These are phyloP conservation scores for Lasioglossum morio DNA, from an alignment of 2,888 invertebrate species.

Conservation along the genomic window DNA sequence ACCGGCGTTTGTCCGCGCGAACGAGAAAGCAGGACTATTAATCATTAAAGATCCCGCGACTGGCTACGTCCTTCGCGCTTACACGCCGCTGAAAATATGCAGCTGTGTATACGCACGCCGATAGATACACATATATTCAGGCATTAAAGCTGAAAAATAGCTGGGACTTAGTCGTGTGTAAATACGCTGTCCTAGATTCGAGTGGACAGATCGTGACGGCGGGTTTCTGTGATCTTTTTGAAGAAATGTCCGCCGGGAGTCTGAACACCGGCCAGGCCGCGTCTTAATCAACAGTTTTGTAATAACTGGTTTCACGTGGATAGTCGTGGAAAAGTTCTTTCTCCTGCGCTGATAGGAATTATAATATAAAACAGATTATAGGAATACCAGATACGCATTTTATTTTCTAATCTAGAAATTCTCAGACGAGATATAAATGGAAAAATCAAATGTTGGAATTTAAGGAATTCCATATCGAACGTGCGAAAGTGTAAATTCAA, in stretches of 20 bases:
- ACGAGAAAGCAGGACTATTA: slow-evolving; percentile 77
- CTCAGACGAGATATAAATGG: not conserved
- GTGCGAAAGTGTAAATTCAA: no score
- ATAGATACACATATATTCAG: slow-evolving; percentile 12
- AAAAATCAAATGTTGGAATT: not conserved
- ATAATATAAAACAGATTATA: not conserved
- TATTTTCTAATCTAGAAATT: not conserved
- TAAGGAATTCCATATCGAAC: not conserved
- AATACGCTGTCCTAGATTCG: slow-evolving; percentile 35
- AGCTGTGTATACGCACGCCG: slow-evolving; percentile 9
- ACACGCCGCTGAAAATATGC: slow-evolving; percentile 29
- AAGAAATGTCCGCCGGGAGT: not conserved
- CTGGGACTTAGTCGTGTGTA: slow-evolving; percentile 16
- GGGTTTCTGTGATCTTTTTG: not conserved
- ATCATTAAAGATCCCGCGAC: slow-evolving; percentile 79
- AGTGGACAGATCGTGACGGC: slow-evolving; percentile 21
- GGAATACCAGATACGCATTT: not conserved
- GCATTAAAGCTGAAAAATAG: slow-evolving; percentile 34
- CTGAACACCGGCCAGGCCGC: not conserved
- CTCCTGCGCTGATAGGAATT: not conserved
- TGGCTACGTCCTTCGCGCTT: not conserved
- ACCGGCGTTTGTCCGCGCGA: slow-evolving; percentile 74
- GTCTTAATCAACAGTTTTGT: slow-evolving; percentile 12
- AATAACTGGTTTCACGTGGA: not conserved
- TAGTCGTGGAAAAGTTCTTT: not conserved